Evolutionary conservation across 2,113 vertebrate genomes (phyloP), one percentile per base, ranked within the genome.

Genomic region (Leptodactylus fuscus): DNA sequence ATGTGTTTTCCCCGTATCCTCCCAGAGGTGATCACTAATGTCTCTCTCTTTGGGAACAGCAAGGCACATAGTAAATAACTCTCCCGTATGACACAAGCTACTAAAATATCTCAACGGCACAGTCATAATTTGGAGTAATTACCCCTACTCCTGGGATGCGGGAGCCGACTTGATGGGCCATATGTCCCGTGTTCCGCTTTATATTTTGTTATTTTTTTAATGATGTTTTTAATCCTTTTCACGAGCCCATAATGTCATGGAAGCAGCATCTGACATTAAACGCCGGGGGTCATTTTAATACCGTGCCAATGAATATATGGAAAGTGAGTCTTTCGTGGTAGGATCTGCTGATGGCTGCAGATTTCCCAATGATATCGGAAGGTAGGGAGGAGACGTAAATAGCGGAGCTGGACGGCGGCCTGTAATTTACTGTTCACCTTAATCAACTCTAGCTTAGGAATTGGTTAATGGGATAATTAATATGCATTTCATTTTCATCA

Each of bases 81-180:
- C 74, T 49, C 51, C 41, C 55, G 4, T 53, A n/a, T 65, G 65
- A 58, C 49, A 70, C 48, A 13, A 71, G 49, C n/a, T 32, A 80
- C 62, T 85, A 85, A 85, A 85, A 58, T 41, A 71, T 85, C 83
- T 85, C 76, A 15, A 27, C 53, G 83, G 83, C 75, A 60, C 15
- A 71, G 83, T 60, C 75, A 85, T 85, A 80, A 85, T 85, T 85
- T 60, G 83, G 75, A 71, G 76, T 58, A 80, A 80, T 85, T 85
- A 85, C 76, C 83, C 53, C n/a, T 38, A 67, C 83, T 78, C 83
- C 74, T 78, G 83, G 74, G 83, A 78, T 51, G 76, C 22, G 41
- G 38, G 51, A 85, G 67, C 76, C 46, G 65, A 55, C 83, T 70
- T 77, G 46, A 85, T 85, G 48, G 83, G 53, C 76, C 83, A 85